A percentile compares a stretch with the other conserved stretches of the same genome.
These are phyloP conservation scores for Junco hyemalis DNA, from an alignment of 2,113 vertebrate species.

Conservation along the genomic window DNA sequence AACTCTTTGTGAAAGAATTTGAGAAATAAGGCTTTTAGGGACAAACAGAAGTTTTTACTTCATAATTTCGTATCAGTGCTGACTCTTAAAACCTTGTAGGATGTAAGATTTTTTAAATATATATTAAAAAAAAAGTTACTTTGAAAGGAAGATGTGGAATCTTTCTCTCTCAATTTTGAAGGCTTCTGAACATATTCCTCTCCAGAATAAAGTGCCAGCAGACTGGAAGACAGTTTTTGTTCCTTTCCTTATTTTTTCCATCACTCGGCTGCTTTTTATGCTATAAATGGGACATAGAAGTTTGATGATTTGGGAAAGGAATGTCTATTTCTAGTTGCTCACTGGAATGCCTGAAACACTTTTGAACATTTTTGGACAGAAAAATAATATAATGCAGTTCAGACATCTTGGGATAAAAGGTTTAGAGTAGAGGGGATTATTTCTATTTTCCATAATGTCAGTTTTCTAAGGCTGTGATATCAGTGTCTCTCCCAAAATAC, in stretches of 20 bases:
- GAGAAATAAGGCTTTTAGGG: neutral
- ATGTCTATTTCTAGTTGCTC: neutral
- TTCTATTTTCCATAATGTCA: neutral
- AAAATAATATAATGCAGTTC: neutral
- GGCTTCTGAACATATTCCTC: neutral
- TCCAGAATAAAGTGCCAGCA: neutral
- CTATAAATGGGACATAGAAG: neutral
- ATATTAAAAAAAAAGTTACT: neutral
- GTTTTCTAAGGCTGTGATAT: neutral
- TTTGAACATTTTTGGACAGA: neutral
- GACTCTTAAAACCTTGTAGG: neutral
- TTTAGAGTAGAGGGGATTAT: neutral
- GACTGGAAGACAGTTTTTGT: neutral
- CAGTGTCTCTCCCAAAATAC: neutral
- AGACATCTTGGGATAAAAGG: neutral
- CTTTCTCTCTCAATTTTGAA: neutral
- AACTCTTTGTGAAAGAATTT: neutral
- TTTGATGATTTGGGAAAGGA: neutral
- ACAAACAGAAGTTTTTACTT: neutral
- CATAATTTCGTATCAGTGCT: neutral
- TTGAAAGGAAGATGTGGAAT: neutral
- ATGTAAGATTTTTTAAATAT: neutral
- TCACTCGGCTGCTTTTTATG: neutral
- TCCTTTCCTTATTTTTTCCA: neutral
- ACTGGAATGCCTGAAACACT: neutral